A percentile compares a stretch with the other conserved stretches of the same genome.
phyloP scores from a whole-genome alignment of 2,888 invertebrate genomes.

The Amiota mariae region DNA sequence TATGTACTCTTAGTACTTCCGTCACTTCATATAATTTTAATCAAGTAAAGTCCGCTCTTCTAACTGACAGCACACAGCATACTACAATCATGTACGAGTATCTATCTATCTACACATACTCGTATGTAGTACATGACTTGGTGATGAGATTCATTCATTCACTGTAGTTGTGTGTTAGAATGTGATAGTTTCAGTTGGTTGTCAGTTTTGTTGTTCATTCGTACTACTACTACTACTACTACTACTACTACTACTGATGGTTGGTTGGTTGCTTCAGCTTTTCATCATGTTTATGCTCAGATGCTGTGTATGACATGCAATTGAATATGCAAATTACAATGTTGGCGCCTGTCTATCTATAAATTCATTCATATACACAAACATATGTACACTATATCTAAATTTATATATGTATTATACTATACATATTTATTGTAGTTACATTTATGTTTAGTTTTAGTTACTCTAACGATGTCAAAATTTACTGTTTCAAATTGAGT shows the following conservation, averaged over 20 bases:
- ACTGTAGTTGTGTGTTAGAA: too few species aligned
- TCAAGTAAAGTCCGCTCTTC: constrained; percentile 49
- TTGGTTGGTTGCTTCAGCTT: background rate
- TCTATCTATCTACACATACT: too few species aligned
- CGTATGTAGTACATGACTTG: too few species aligned
- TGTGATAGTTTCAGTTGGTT: too few species aligned
- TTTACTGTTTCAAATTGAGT: constrained; percentile 6
- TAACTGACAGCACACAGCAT: constrained; percentile 42
- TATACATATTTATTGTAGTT: too few species aligned
- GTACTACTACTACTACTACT: too few species aligned
- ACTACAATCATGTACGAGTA: too few species aligned
- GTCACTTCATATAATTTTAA: constrained; percentile 49
- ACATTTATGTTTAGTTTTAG: background rate
- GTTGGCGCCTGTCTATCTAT: constrained; percentile 11
- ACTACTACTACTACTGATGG: too few species aligned
- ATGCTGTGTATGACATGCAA: constrained; percentile 49
- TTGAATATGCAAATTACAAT: constrained; percentile 60
- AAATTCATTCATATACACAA: background rate
- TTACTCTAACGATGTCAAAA: background rate
- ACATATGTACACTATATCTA: constrained; percentile 47
- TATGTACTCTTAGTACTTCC: too few species aligned
- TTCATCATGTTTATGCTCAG: constrained; percentile 9
- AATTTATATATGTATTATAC: constrained; percentile 25
- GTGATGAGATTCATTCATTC: too few species aligned
- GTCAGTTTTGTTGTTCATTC: too few species aligned